Conservation (phyloP, 2,888 invertebrate species). For the Orthosia gothica region DNA sequence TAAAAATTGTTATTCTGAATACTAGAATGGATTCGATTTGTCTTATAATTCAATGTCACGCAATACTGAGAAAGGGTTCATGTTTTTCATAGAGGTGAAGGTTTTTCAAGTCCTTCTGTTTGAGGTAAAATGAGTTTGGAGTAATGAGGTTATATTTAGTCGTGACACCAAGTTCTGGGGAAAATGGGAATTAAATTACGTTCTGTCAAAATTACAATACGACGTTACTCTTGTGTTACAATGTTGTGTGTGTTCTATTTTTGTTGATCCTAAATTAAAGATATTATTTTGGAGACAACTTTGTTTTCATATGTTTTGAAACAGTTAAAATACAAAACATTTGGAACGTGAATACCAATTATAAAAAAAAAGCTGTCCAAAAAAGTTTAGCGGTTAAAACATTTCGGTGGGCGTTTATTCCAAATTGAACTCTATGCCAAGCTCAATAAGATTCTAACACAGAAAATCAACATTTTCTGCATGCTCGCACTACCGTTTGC, state of each 20-base stretch:
- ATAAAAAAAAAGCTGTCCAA: background rate
- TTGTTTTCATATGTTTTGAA: background rate
- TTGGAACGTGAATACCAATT: slow-evolving; percentile 9
- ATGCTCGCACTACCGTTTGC: slow-evolving; percentile 60
- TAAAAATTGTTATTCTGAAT: slow-evolving; percentile 49
- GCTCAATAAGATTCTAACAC: background rate
- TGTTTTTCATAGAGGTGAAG: slow-evolving; percentile 68
- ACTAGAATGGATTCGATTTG: slow-evolving; percentile 47
- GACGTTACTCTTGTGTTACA: slow-evolving; percentile 12
- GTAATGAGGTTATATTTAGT: slow-evolving; percentile 35
- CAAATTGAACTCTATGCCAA: slow-evolving; percentile 20
- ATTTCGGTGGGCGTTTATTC: background rate
- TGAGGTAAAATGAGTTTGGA: slow-evolving; percentile 37
- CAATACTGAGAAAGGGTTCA: slow-evolving; percentile 54
- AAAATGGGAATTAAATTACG: slow-evolving; percentile 19
- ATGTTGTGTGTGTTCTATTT: background rate
- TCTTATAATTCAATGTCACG: slow-evolving; percentile 70
- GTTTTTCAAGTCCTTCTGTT: slow-evolving; percentile 33
- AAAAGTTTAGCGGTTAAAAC: background rate
- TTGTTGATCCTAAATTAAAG: background rate
- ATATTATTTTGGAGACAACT: background rate
- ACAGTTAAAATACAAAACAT: slow-evolving; percentile 8
- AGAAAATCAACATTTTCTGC: slow-evolving; percentile 20
- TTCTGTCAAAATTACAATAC: slow-evolving; percentile 28
- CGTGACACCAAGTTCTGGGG: slow-evolving; percentile 20